phyloP scores from a whole-genome alignment of 2,113 vertebrate genomes.

The Trinectes maculatus region DNA sequence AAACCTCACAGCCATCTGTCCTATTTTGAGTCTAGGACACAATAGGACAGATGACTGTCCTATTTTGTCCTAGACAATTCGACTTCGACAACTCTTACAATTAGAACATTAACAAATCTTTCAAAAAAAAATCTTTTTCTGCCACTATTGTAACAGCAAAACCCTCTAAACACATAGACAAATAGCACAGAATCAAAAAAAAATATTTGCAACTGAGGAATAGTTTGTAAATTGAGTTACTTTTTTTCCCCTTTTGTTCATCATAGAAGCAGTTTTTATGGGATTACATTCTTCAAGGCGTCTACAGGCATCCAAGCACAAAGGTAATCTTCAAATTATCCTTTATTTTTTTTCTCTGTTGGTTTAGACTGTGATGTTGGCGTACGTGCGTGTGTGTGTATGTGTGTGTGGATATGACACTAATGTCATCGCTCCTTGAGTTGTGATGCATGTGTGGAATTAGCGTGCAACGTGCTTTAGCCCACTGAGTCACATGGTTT shows the following conservation, averaged over 20 bases:
- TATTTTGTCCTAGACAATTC: too few relatives aligned
- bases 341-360: conserved; percentile 65
- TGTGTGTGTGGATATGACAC: conserved; percentile 38
- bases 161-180: conserved; percentile 41
- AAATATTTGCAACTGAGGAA: conserved; percentile 14
- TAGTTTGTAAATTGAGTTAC: conserved; percentile 48
- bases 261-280: conserved; percentile 46
- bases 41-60: too few relatives aligned
- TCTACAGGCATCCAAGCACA: conserved; percentile 57
- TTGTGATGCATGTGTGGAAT: conserved; percentile 20
- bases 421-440: conserved; percentile 35
- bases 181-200: conserved; percentile 33
- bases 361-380: conserved; percentile 45
- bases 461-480: conserved; percentile 14
- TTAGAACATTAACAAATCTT: conserved; percentile 24
- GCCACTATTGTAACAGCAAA: not conserved
- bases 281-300: conserved; percentile 44
- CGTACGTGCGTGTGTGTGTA: conserved; percentile 5
- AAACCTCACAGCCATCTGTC: conserved; percentile 2
- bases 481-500: conserved; percentile 31
- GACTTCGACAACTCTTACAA: too few relatives aligned
- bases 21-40: conserved; percentile 7
- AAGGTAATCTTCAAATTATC: conserved; percentile 63
- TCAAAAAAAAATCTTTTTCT: conserved; percentile 3
- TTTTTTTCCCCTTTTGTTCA: conserved; percentile 19